These are phyloP conservation scores for Palaemon carinicauda DNA, from an alignment of 1,140 invertebrate genomes.

Conservation along the genomic window DNA sequence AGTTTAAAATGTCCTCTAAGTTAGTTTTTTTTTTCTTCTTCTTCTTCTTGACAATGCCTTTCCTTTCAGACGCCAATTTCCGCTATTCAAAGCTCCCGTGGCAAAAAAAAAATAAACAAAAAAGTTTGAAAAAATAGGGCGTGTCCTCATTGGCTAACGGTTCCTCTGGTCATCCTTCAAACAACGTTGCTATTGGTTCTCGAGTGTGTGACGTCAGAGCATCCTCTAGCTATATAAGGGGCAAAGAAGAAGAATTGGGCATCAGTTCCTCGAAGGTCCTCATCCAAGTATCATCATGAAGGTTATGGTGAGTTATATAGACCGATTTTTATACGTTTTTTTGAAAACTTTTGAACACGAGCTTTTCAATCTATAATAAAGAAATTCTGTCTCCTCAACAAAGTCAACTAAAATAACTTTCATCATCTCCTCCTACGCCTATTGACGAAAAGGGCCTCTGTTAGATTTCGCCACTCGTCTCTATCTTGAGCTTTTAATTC, in stretches of 20 bases:
- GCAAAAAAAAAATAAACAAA: neutral
- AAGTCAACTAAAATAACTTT: too few species aligned
- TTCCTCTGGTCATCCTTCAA: neutral
- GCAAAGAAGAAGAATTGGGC: neutral
- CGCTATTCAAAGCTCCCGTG: neutral
- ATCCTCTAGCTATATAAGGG: neutral
- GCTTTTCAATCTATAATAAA: neutral
- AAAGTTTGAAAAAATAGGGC: neutral
- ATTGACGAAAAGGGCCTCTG: too few species aligned
- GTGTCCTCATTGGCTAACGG: constrained; percentile 13
- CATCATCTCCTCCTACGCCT: too few species aligned
- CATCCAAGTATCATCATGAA: constrained; percentile 6
- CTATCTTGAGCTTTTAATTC: too few species aligned
- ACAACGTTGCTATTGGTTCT: too few species aligned
- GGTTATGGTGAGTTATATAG: constrained; percentile 20
- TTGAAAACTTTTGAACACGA: neutral
- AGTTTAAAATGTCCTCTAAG: too few species aligned
- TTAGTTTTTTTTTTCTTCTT: too few species aligned
- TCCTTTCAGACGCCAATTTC: neutral
- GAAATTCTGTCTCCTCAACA: too few species aligned
- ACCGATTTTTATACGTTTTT: neutral
- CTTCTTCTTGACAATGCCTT: too few species aligned
- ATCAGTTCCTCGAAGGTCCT: neutral
- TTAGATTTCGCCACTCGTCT: too few species aligned
- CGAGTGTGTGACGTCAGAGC: too few species aligned